phyloP scores from a whole-genome alignment of 2,113 vertebrate genomes.

The Pleuronectes platessa region DNA sequence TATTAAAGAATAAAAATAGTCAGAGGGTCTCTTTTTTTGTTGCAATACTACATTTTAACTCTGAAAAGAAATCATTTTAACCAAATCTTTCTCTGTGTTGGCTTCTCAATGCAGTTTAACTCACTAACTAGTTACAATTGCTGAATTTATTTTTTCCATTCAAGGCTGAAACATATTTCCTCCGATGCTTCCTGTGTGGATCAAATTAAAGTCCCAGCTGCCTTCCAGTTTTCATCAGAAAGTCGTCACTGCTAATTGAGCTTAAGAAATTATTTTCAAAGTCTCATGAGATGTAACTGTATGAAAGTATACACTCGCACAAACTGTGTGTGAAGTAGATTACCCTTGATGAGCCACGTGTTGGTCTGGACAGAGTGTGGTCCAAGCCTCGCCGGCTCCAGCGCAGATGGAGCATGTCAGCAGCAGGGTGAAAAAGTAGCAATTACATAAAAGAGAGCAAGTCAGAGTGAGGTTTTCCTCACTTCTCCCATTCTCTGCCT shows the following conservation, averaged over 20 bases:
- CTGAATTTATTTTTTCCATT: conserved; percentile 8
- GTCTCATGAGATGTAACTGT: conserved; percentile 19
- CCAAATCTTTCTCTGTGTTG: too few relatives aligned
- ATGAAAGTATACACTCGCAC: conserved; percentile 15
- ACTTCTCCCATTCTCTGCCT: conserved; percentile 50
- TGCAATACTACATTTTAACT: too few relatives aligned
- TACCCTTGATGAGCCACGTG: conserved; percentile 45
- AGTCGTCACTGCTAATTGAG: conserved; percentile 35
- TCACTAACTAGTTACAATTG: background rate
- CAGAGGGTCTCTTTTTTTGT: too few relatives aligned
- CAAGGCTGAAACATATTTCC: conserved; percentile 25
- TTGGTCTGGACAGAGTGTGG: conserved; percentile 28
- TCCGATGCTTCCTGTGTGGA: conserved; percentile 10
- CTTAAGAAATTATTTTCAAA: conserved; percentile 31
- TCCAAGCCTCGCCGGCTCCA: background rate
- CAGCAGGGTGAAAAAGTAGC: conserved; percentile 69
- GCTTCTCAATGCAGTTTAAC: background rate
- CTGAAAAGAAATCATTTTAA: too few relatives aligned
- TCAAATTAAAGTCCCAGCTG: background rate
- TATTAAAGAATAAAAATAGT: background rate
- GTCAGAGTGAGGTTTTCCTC: conserved; percentile 16
- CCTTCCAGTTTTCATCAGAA: conserved; percentile 30
- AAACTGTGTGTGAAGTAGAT: conserved; percentile 42
- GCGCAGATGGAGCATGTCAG: conserved; percentile 34
- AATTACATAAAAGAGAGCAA: conserved; percentile 64